Base-by-base conservation (phyloP, 1,140 invertebrate species). In the Meloidogyne hapla region DNA sequence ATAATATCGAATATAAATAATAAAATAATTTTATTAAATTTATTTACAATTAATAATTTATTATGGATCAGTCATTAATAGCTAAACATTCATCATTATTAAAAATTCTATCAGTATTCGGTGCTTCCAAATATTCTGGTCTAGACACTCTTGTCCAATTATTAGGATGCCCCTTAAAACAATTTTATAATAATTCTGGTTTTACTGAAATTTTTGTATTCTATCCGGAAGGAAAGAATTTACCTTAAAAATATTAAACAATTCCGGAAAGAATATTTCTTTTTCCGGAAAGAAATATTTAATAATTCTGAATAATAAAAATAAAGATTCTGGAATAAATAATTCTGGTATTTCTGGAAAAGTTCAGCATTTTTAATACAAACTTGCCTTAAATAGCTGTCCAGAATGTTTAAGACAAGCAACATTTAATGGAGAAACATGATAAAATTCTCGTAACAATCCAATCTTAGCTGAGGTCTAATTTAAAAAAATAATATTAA, bases 391-490 rank as follows among this genome's bases (percentile, higher is more conserved):
- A 25, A 81, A 74, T 10, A 78, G 40, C 56, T 81, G 18, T 2
- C 80, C 80, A 25, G 77, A 68, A 28, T 81, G 80, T 45, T 67
- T 61, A 15, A 81, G 64, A 42, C 80, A 81, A 48, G 77, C 80
- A 42, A 81, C 75, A 65, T 82, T 82, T 33, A 82, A 33, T n/a
- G 79, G 79, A 3, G 77, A 68, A 56, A 74, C 77, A 38, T 65
- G 28, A 67, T 84, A 82, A 10, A 75, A 61, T 65, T 82, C 81
- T 25, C 56, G 56, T 33, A 81, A 18, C 25, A 74, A 40, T 15
- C 71, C 74, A n/a, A 79, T 40, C 25, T 80, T 81, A 1, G 33
- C 75, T 33, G n/a, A n/a, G 15, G 28, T 73, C 71, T 70, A 6
- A 70, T 25, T 23, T n/a, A n/a, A n/a, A n/a, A n/a, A n/a, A n/a